Base-by-base conservation (phyloP, 2,888 invertebrate species). In the Prionchulus punctatus region DNA sequence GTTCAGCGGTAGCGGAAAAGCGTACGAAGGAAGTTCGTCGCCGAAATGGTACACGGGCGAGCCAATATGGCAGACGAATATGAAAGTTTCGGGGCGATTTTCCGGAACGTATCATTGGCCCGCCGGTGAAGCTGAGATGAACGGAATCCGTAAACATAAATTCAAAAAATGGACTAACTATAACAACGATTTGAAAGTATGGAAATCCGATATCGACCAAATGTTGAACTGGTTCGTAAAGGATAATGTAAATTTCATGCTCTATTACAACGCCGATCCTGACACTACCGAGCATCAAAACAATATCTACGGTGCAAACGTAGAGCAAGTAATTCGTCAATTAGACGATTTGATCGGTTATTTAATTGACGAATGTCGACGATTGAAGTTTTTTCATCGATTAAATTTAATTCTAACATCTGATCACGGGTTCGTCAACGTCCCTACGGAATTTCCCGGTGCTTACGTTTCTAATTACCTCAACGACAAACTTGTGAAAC, bases 321-420 rank as follows among this genome's bases (percentile, higher is more conserved):
- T 64, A 31, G 53, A 52, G 26, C 58, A 60, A 3, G 66, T 63
- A 61, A 61, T 75, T 31, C 61, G 58, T 7, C 63, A 62, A 18
- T 58, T 74, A 43, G 73, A 74, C 60, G 56, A 59, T 23, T 43
- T 68, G 2, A 62, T 73, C 30, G 71, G 71, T 2, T 70, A 71
- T 62, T 59, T 74, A 12, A 57, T 73, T 42, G 51, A 67, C 15
- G 57, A 63, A 43, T 59, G 71, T n/a, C 57, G 68, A 55, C 57
- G 65, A 27, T 53, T 62, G 42, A 58, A 65, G 30, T 59, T 73
- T 30, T 59, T 66, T 2, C 58, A 68, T 2, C 59, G 61, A 1
- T 61, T 70, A n/a, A 72, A 75, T 61, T 64, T 75, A 12, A 71
- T 75, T 51, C 58, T 75, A 1, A 72, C 73, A 27, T 72, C 73